phyloP scores from a whole-genome alignment of 1,140 invertebrate genomes.

The Dinoponera quadriceps region DNA sequence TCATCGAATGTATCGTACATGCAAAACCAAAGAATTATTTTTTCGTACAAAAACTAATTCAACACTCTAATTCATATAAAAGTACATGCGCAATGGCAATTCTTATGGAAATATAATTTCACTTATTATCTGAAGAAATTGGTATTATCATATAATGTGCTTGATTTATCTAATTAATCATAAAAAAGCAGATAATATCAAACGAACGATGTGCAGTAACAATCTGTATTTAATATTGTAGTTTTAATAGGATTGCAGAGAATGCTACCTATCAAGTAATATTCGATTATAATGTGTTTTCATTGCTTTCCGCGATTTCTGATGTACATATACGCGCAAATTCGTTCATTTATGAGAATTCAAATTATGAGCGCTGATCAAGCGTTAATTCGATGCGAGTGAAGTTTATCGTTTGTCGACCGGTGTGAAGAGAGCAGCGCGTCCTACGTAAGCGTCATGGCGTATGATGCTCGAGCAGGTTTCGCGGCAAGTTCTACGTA shows the following conservation, averaged over 20 bases:
- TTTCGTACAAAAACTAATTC: conserved; percentile 1
- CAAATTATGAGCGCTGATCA: neutral
- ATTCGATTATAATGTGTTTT: neutral
- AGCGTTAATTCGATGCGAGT: neutral
- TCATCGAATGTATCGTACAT: neutral
- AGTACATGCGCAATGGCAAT: neutral
- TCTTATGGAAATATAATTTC: neutral
- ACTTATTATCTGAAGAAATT: neutral
- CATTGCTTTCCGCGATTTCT: neutral
- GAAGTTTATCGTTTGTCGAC: neutral
- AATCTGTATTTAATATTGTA: neutral
- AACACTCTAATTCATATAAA: neutral
- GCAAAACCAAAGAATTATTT: conserved; percentile 19
- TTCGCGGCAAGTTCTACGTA: neutral
- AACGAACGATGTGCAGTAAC: too few relatives aligned
- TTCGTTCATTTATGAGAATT: neutral
- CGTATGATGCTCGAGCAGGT: neutral
- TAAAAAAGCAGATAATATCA: too few relatives aligned
- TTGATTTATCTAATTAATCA: too few relatives aligned
- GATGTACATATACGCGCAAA: neutral
- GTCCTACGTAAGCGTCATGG: neutral
- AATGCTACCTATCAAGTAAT: conserved; percentile 13
- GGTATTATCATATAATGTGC: neutral
- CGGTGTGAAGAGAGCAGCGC: neutral
- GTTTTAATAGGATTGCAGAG: neutral